Base-by-base conservation (phyloP, 2,113 vertebrate genomes). In the Circaetus gallicus region DNA sequence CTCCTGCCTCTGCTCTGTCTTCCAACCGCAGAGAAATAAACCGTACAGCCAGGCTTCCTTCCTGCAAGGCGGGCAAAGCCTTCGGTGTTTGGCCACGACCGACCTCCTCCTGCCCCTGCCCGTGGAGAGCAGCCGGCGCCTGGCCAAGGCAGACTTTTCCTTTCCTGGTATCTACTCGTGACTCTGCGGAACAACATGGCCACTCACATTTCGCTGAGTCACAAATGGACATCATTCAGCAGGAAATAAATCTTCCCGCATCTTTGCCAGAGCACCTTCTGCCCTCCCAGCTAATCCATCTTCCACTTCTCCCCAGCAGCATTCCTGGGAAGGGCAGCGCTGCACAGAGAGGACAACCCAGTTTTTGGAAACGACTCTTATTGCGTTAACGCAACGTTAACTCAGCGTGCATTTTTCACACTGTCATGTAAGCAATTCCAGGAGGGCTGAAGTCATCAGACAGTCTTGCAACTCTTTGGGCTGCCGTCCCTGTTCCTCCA, bases 11-110 rank as follows among this genome's bases (percentile, higher is more conserved):
- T 1, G 1, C 66, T 70, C 56, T 10, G 15, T 17, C 59, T 36
- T 25, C 42, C 0, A 14, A 32, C 7, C 0, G 6, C 1, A 1
- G 61, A 69, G 78, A 28, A 72, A 42, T 0, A 8, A 71, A 8
- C 24, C 9, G 0, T 0, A 2, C 7, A 32, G 59, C 15, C 53
- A 4, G 4, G 29, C 22, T 9, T 63, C 87, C 87, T 45, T 8
- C 90, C 73, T 13, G 47, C 38, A 6, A 5, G 26, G 38, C 3
- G 3, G 53, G 36, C 3, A 4, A 34, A 87, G 38, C 19, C 84
- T 19, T 13, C 0, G 42, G 28, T 14, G 32, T 1, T 18, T 0
- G n/a, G 49, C 29, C 40, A 4, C 20, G 10, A 11, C 17, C 9
- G 3, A 3, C 11, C 66, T 70, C n/a, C 61, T 4, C 42, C 63